Percentiles rank a stretch among this genome's conserved stretches.
Evolutionary conservation across 2,797 vertebrate genomes (phyloP).

Genomic region (Echeneis naucrates): DNA sequence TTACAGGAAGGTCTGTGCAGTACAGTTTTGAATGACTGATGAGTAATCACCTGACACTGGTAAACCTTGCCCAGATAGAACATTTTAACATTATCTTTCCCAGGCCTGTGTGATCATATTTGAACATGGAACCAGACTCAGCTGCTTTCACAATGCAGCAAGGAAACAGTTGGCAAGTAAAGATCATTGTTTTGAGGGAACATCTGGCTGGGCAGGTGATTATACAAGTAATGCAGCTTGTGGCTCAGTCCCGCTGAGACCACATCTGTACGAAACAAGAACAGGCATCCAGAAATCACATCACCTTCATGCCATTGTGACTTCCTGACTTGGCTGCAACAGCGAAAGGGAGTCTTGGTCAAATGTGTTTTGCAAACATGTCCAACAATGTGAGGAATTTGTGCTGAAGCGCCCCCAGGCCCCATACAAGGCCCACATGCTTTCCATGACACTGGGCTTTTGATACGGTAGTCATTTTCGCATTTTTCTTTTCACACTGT

Average conservation of each 20-base stretch:
- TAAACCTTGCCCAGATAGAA: constrained; percentile 24
- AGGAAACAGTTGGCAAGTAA: constrained; percentile 51
- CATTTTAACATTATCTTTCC: constrained; percentile 39
- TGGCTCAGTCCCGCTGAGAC: constrained; percentile 33
- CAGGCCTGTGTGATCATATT: constrained; percentile 17
- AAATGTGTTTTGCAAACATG: constrained; percentile 21
- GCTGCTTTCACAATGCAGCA: constrained; percentile 42
- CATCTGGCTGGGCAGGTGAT: constrained; percentile 55
- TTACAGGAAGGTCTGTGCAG: background rate
- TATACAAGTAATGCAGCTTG: constrained; percentile 31
- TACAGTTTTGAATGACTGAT: constrained; percentile 8
- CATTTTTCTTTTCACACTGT: background rate
- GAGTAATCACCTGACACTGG: constrained; percentile 26
- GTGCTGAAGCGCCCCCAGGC: constrained; percentile 20
- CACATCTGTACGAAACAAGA: constrained; percentile 38
- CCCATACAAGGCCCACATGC: constrained; percentile 10
- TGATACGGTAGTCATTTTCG: constrained; percentile 17
- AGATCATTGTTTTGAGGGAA: constrained; percentile 33
- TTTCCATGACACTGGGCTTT: constrained; percentile 36
- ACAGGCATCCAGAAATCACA: constrained; percentile 22
- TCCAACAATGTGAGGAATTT: constrained; percentile 44
- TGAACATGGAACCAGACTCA: constrained; percentile 23
- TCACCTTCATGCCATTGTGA: constrained; percentile 17
- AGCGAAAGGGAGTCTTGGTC: constrained; percentile 25
- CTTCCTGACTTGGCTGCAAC: constrained; percentile 36